phyloP scores from a whole-genome alignment of 2,797 vertebrate species.

The Gadopsis bispinosus region DNA sequence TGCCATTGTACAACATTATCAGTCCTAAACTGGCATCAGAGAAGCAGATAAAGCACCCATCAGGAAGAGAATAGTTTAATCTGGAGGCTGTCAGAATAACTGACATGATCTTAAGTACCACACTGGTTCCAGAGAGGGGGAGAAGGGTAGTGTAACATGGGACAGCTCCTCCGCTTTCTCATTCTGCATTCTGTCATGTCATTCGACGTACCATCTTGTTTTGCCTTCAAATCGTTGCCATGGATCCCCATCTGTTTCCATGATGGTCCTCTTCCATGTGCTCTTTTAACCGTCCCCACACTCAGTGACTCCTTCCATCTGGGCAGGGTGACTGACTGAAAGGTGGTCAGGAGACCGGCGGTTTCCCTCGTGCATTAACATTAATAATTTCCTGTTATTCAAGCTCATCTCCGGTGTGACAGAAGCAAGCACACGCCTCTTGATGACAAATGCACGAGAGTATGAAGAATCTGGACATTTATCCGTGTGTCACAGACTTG shows the following conservation, averaged over 20 bases:
- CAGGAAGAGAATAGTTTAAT: slow-evolving; percentile 13
- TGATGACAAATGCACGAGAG: background rate
- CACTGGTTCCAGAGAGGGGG: slow-evolving; percentile 8
- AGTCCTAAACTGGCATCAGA: background rate
- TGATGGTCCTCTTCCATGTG: slow-evolving; percentile 22
- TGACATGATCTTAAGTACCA: slow-evolving; percentile 18
- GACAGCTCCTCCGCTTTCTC: background rate
- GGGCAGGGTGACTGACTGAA: slow-evolving; percentile 33
- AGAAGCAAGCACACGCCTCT: background rate
- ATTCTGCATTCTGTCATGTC: slow-evolving; percentile 9
- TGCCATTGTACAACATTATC: background rate
- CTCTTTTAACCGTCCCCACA: slow-evolving; percentile 12
- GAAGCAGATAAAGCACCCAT: slow-evolving; percentile 10
- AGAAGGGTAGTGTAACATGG: background rate
- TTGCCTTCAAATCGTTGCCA: slow-evolving; percentile 32
- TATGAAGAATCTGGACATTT: background rate
- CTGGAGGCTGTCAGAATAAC: slow-evolving; percentile 36
- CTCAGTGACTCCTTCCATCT: slow-evolving; percentile 40
- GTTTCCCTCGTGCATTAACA: slow-evolving; percentile 40
- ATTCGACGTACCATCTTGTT: background rate
- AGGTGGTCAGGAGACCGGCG: slow-evolving; percentile 38
- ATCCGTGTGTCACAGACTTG: background rate
- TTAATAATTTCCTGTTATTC: slow-evolving; percentile 65
- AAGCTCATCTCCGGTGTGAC: slow-evolving; percentile 23
- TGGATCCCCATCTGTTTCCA: slow-evolving; percentile 38